Conservation (phyloP, 2,888 invertebrate genomes). For the Cosmia trapezina region DNA sequence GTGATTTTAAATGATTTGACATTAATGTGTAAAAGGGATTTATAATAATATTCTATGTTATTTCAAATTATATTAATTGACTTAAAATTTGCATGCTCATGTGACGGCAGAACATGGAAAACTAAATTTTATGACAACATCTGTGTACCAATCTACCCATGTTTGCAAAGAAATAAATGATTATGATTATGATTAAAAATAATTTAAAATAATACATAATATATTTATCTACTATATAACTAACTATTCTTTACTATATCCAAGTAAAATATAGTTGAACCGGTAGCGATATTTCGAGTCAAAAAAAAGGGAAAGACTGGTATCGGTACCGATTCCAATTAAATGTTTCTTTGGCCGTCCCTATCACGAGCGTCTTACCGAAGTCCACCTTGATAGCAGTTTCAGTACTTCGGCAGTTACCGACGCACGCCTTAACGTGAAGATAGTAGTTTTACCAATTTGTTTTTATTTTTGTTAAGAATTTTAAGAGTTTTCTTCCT, state of each 20-base stretch:
- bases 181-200: too few relatives aligned
- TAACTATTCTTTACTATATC: too few relatives aligned
- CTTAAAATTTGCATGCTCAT: too few relatives aligned
- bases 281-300: not conserved
- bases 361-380: constrained; percentile 41
- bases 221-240: too few relatives aligned
- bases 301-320: not conserved
- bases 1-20: too few relatives aligned
- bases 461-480: constrained; percentile 57
- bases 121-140: too few relatives aligned
- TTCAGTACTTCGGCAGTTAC: constrained; percentile 71
- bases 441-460: constrained; percentile 49
- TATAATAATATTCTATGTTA: too few relatives aligned
- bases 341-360: constrained; percentile 33
- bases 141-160: too few relatives aligned
- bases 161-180: too few relatives aligned
- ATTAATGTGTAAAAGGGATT: too few relatives aligned
- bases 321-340: constrained; percentile 29
- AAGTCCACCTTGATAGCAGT: constrained; percentile 84
- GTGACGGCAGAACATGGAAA: too few relatives aligned
- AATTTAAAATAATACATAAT: not conserved
- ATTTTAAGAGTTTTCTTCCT: constrained; percentile 42
- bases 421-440: constrained; percentile 56
- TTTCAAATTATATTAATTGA: too few relatives aligned
- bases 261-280: not conserved